Conservation (phyloP, 1,140 invertebrate species). For the Phymastichus coffea region DNA sequence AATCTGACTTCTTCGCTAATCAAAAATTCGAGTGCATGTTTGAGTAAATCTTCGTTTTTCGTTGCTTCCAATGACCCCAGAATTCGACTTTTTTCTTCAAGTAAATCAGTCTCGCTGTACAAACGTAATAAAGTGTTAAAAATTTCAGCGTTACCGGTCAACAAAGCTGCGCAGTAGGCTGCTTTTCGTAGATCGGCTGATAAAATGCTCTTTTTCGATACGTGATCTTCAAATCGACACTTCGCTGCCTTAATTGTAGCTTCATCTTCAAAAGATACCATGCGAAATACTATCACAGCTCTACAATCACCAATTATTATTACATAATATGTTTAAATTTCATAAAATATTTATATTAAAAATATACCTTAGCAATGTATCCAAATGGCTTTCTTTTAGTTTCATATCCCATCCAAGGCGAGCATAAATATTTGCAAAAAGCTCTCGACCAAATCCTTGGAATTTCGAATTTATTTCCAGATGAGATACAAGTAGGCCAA, state of each 20-base stretch:
- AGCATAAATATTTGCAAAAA: constrained; percentile 52
- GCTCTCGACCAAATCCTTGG: constrained; percentile 50
- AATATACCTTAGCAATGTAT: constrained; percentile 48
- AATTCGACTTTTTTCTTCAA: constrained; percentile 67
- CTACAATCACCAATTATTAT: constrained; percentile 53
- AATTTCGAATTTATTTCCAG: constrained; percentile 37
- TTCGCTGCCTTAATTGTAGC: constrained; percentile 58
- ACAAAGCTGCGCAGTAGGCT: constrained; percentile 62
- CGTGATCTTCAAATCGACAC: constrained; percentile 57
- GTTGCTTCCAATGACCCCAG: constrained; percentile 57
- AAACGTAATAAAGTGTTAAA: constrained; percentile 63
- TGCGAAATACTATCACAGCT: constrained; percentile 52
- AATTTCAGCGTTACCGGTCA: constrained; percentile 55
- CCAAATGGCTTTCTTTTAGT: constrained; percentile 54
- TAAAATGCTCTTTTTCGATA: constrained; percentile 48
- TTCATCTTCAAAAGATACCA: constrained; percentile 55
- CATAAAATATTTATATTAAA: no score
- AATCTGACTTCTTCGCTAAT: constrained; percentile 47
- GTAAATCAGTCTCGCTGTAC: constrained; percentile 62
- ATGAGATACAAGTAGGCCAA: neutral
- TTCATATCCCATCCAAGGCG: constrained; percentile 57
- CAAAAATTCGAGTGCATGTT: constrained; percentile 63
- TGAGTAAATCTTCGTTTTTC: constrained; percentile 54
- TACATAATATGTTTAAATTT: neutral
- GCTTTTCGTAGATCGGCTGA: constrained; percentile 62